phyloP scores from a whole-genome alignment of 92 coral and sea anemone species.

The Isaurus tuberculatus region DNA sequence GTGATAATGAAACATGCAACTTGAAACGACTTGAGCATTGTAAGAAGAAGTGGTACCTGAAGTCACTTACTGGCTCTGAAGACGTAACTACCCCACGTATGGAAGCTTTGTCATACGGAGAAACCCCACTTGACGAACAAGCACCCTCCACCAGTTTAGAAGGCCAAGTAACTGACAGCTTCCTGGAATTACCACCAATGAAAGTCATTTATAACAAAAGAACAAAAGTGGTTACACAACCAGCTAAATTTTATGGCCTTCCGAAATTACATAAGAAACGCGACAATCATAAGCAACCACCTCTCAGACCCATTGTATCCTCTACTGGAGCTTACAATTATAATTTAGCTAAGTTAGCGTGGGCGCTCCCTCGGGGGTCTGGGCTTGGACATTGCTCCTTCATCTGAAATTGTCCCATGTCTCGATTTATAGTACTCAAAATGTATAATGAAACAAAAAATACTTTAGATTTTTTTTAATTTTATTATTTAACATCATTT shows the following conservation, averaged over 20 bases:
- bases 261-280: no score
- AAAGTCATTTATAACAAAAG: conserved; percentile 12
- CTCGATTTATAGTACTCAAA: not conserved
- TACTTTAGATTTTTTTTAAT: no score
- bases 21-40: conserved; percentile 11
- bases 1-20: conserved; percentile 37
- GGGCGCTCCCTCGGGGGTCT: not conserved
- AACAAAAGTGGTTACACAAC: conserved; percentile 19
- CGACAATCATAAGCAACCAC: no score
- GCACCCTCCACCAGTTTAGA: conserved; percentile 10
- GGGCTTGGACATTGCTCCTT: not conserved
- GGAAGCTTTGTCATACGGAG: conserved; percentile 4
- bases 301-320: no score
- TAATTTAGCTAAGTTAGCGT: no score
- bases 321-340: no score
- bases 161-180: conserved; percentile 10
- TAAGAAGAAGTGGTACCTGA: conserved; percentile 44
- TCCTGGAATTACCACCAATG: conserved; percentile 18
- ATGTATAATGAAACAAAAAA: not conserved
- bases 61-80: conserved; percentile 18
- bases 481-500: not conserved
- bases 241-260: no score
- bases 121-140: conserved; percentile 16
- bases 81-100: conserved; percentile 4
- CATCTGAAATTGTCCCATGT: not conserved